Evolutionary conservation across 1,140 invertebrate species (phyloP).

Genomic region (Agrilus planipennis): DNA sequence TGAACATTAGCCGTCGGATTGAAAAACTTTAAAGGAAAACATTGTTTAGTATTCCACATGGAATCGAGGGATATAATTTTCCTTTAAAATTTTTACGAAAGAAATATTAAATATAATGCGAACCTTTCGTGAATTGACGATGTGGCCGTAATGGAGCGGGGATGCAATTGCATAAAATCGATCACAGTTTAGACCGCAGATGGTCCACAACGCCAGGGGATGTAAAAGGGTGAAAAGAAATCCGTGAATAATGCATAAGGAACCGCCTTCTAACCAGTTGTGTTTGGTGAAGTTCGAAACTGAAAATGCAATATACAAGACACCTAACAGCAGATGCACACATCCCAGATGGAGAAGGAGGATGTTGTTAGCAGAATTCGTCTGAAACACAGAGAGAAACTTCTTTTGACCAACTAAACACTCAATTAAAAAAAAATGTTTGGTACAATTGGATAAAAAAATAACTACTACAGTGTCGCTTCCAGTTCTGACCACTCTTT

Average conservation of each 20-base stretch:
- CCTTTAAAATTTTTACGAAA: not conserved
- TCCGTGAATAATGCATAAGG: slow-evolving; percentile 47
- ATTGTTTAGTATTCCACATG: too few relatives aligned
- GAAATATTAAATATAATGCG: slow-evolving; percentile 11
- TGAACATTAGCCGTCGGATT: too few relatives aligned
- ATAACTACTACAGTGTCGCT: too few relatives aligned
- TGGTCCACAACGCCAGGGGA: slow-evolving; percentile 63
- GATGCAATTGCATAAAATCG: slow-evolving; percentile 66
- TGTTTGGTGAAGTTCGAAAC: slow-evolving; percentile 36
- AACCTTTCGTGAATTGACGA: slow-evolving; percentile 55
- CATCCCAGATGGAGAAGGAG: slow-evolving; percentile 57
- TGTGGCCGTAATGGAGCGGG: slow-evolving; percentile 60
- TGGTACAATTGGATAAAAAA: too few relatives aligned
- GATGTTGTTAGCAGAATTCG: slow-evolving; percentile 50
- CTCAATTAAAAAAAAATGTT: too few relatives aligned
- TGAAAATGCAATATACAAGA: slow-evolving; percentile 42
- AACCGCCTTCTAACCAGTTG: slow-evolving; percentile 38
- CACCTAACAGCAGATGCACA: slow-evolving; percentile 52
- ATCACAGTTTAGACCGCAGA: slow-evolving; percentile 67
- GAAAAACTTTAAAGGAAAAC: too few relatives aligned
- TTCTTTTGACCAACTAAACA: not conserved
- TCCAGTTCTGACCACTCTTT: too few relatives aligned
- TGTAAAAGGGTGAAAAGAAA: slow-evolving; percentile 58
- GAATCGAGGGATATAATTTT: too few relatives aligned
- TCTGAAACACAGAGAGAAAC: slow-evolving; percentile 34